Base-by-base conservation (phyloP, 2,113 vertebrate genomes). In the Ellobius talpinus region DNA sequence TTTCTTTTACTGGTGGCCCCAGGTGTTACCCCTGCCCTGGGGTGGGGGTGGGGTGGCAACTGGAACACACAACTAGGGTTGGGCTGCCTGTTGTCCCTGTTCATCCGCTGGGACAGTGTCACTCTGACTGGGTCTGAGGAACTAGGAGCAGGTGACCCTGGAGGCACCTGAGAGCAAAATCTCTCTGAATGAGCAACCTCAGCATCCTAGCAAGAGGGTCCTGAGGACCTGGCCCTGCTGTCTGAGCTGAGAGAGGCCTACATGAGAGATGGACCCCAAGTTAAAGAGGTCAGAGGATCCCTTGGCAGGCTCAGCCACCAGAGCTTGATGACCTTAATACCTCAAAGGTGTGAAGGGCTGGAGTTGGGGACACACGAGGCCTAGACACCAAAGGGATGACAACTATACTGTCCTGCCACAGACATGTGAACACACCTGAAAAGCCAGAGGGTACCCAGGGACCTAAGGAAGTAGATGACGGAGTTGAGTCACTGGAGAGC, bases 141-240 rank as follows among this genome's bases (percentile, higher is more conserved):
- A 50, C 84, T n/a, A 82, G 96, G 86, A 89, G 96, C 97, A 97
- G 97, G 97, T 98, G 97, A 98, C 96, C 97, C 95, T 81, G 89
- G 76, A 90, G 87, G 74, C 93, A n/a, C n/a, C 95, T 14, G 76
- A 50, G 81, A 76, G 81, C 19, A 3, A 78, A 86, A 95, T 81
- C 96, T 70, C 61, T 52, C 76, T 58, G 81, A 42, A 82, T 74
- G 79, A 74, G 55, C 55, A 16, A 45, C 82, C 89, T 45, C 93
- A 45, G 77, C 81, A 61, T 93, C 76, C 26, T 6, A n/a, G 55
- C 63, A 21, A 66, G 42, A 89, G 82, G 66, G 63, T 31, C 66
- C 47, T 39, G 78, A 74, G 91, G 81, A 84, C 66, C 87, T 87
- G 82, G 70, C 76, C 33, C 90, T 76, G 93, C 52, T 70, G 33